Base-by-base conservation (phyloP, 2,888 invertebrate genomes). In the Trachelus troglodyta region DNA sequence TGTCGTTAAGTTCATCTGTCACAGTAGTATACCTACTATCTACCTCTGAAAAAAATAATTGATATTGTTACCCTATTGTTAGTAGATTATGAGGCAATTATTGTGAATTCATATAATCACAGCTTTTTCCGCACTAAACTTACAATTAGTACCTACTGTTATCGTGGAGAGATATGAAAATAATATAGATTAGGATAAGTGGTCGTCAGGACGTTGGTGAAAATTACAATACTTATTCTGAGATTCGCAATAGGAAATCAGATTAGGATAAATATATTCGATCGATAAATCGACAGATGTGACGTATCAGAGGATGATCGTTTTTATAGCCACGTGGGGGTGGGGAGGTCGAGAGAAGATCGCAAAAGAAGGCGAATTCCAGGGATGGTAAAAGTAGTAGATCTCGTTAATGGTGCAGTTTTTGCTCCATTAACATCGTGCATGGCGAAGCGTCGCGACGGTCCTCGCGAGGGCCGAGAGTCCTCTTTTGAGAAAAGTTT, bases 401-500 rank as follows among this genome's bases (percentile, higher is more conserved):
- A 71, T 34, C 71, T 34, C 34, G 71, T 34, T 71, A 71, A 33
- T 71, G 33, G 71, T 34, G 33, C 71, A 71, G 71, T 71, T 71
- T 71, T 71, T 71, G 71, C 34, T 71, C 33, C 56, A 56, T 56
- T 71, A 71, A 71, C 71, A 34, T 34, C 71, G 71, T 34, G 71
- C 71, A 71, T 71, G 33, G 33, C 71, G 71, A 34, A 71, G 12
- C 34, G 33, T 71, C 71, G 71, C 71, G 31, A 31, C 33, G 71
- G 71, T 34, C 71, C 56, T 56, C 56, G 56, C 56, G 23, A 34
- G 31, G 71, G 33, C 33, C 33, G 31, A 71, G 71, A 33, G 75
- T n/a, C 68, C 77, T 69, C 77, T 75, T 79, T 79, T 68, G 75
- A 80, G 80, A 33, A 77, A 77, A 77, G 75, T 77, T 75, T 31